Evolutionary conservation across 2,113 vertebrate species (phyloP).

Genomic region (Neoarius graeffei): DNA sequence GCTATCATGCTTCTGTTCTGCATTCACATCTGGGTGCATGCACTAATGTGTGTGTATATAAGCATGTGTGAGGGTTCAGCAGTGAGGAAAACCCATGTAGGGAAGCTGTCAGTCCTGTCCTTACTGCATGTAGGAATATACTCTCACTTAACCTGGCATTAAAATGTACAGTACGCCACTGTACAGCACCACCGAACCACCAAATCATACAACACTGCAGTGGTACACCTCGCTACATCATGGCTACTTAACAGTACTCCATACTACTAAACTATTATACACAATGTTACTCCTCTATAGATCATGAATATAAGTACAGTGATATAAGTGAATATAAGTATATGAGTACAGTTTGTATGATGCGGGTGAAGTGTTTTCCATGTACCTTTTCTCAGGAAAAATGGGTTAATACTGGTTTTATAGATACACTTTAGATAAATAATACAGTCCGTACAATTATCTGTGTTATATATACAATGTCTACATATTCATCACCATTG

Average conservation of each 20-base stretch:
- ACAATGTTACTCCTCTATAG: background rate
- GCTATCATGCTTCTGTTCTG: background rate
- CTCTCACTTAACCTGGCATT: slow-evolving; percentile 30
- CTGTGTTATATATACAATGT: background rate
- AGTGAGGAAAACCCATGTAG: slow-evolving; percentile 16
- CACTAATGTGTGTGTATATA: slow-evolving; percentile 13
- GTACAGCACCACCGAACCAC: background rate
- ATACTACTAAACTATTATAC: background rate
- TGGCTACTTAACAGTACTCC: background rate
- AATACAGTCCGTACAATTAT: background rate
- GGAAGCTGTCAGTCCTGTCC: slow-evolving; percentile 26
- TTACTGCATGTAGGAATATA: slow-evolving; percentile 26
- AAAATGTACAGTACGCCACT: background rate
- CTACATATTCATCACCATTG: background rate
- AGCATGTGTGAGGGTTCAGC: slow-evolving; percentile 24
- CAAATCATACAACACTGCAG: background rate
- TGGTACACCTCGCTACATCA: background rate
- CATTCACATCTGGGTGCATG: background rate
- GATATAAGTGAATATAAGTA: background rate
- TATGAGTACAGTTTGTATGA: background rate
- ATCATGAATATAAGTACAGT: background rate
- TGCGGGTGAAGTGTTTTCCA: background rate
- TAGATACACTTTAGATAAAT: slow-evolving; percentile 1
- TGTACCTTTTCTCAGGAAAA: background rate
- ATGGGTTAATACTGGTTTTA: background rate